Evolutionary conservation across 2,113 vertebrate genomes (phyloP).

Genomic region (Chloropsis cyanopogon): DNA sequence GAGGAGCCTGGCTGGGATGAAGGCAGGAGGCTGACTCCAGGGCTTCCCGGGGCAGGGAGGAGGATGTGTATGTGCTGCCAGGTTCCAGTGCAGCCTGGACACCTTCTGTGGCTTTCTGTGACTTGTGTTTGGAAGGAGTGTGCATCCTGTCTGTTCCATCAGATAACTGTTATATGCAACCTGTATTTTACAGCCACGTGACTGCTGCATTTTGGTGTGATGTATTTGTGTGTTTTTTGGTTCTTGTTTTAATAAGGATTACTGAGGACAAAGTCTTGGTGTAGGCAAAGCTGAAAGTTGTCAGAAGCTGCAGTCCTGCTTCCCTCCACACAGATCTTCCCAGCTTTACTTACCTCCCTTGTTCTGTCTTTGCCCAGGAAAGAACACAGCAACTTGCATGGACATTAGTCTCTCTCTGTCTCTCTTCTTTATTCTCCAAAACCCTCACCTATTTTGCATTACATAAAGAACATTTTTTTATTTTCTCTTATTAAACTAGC

Average conservation of each 20-base stretch:
- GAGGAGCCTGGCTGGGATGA: fast-evolving
- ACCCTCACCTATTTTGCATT: not conserved
- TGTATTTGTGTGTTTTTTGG: not conserved
- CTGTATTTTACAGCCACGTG: not conserved
- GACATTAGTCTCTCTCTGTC: not conserved
- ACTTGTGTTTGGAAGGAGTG: not conserved
- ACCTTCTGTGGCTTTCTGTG: not conserved
- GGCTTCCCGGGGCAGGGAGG: fast-evolving
- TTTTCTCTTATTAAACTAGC: not conserved
- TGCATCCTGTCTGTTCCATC: not conserved
- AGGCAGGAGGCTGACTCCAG: not conserved
- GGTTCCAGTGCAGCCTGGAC: not conserved
- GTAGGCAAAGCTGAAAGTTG: not conserved
- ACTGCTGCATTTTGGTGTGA: not conserved
- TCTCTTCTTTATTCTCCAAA: not conserved
- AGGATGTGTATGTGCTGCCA: not conserved
- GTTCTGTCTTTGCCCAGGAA: not conserved
- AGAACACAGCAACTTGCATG: not conserved
- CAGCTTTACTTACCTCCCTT: not conserved
- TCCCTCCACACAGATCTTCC: fast-evolving
- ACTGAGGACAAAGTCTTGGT: not conserved
- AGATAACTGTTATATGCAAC: not conserved
- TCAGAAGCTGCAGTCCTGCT: not conserved
- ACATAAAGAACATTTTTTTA: not conserved
- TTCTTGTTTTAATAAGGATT: not conserved